phyloP scores from a whole-genome alignment of 2,888 invertebrate species.

The Oxystoma pomonae region DNA sequence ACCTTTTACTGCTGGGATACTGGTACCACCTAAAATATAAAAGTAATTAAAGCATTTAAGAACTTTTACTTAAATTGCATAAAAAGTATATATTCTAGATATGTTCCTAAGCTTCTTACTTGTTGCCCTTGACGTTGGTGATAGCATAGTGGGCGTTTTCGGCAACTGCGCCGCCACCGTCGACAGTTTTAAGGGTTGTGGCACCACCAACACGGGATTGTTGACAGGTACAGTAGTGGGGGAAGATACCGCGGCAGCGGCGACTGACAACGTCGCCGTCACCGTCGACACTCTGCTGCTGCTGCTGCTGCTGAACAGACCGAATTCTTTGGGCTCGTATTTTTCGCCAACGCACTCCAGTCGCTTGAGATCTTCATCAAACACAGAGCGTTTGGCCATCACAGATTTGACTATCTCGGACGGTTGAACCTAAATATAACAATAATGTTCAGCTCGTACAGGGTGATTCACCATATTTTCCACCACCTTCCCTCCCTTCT shows the following conservation, averaged over 20 bases:
- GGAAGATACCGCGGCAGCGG: conserved; percentile 3
- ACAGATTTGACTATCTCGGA: conserved; percentile 92
- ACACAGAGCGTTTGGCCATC: conserved; percentile 87
- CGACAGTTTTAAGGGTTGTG: conserved; percentile 33
- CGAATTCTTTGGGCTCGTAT: conserved; percentile 65
- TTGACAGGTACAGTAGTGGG: conserved; percentile 28
- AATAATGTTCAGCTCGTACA: too few species aligned
- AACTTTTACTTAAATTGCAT: too few species aligned
- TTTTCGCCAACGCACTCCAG: conserved; percentile 83
- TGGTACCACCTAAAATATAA: conserved; percentile 29
- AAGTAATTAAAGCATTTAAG: too few species aligned
- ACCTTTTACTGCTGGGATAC: conserved; percentile 50
- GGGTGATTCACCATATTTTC: too few species aligned
- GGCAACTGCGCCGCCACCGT: conserved; percentile 34
- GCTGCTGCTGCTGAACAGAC: conserved; percentile 31
- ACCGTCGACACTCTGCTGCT: not conserved
- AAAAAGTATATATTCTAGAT: too few species aligned
- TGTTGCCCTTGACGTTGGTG: conserved; percentile 37
- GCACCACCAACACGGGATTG: conserved; percentile 32
- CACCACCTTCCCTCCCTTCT: too few species aligned
- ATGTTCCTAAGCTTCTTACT: too few species aligned
- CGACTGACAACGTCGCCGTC: not conserved
- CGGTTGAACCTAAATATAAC: conserved; percentile 60
- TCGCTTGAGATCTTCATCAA: conserved; percentile 93
- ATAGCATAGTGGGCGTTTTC: conserved; percentile 43